These are phyloP conservation scores for Pimpla rufipes DNA, from an alignment of 2,888 invertebrate species.

Conservation along the genomic window DNA sequence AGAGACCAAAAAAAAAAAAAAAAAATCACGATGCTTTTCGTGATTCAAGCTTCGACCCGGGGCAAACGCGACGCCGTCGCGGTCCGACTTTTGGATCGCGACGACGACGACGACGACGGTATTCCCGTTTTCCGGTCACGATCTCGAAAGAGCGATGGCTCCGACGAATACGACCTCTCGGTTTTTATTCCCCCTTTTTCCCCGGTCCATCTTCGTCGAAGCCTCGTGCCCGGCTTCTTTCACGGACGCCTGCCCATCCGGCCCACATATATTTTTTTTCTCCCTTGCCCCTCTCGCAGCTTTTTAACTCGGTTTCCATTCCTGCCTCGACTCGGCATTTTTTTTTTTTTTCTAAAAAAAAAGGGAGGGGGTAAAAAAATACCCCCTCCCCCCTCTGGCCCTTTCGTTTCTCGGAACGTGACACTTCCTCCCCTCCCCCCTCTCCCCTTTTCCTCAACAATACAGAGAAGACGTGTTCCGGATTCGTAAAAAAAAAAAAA, in stretches of 20 bases:
- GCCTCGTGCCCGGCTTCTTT: slow-evolving; percentile 53
- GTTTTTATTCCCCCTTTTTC: slow-evolving; percentile 47
- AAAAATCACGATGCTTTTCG: slow-evolving; percentile 56
- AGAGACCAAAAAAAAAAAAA: slow-evolving; percentile 29
- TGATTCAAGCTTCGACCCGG: slow-evolving; percentile 45
- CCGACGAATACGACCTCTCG: slow-evolving; percentile 58
- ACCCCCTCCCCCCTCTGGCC: slow-evolving; percentile 18
- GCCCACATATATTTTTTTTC: slow-evolving; percentile 33
- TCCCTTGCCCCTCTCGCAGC: slow-evolving; percentile 10
- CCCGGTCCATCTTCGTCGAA: slow-evolving; percentile 48
- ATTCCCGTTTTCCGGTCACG: slow-evolving; percentile 74
- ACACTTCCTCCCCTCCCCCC: slow-evolving; percentile 18
- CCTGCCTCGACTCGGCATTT: slow-evolving; percentile 45
- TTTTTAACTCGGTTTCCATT: slow-evolving; percentile 69
- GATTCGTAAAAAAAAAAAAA: slow-evolving; percentile 43
- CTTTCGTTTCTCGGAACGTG: slow-evolving; percentile 24
- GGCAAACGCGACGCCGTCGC: slow-evolving; percentile 36
- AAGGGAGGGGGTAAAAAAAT: too few species aligned
- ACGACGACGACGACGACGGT: slow-evolving; percentile 45
- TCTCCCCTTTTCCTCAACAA: slow-evolving; percentile 37
- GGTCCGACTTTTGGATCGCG: slow-evolving; percentile 57
- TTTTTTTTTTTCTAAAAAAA: slow-evolving; percentile 52
- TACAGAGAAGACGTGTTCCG: slow-evolving; percentile 68
- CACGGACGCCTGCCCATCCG: slow-evolving; percentile 55
- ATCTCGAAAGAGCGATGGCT: slow-evolving; percentile 72